Evolutionary conservation across 2,888 invertebrate species (phyloP).

Genomic region (Eupithecia exiguata): DNA sequence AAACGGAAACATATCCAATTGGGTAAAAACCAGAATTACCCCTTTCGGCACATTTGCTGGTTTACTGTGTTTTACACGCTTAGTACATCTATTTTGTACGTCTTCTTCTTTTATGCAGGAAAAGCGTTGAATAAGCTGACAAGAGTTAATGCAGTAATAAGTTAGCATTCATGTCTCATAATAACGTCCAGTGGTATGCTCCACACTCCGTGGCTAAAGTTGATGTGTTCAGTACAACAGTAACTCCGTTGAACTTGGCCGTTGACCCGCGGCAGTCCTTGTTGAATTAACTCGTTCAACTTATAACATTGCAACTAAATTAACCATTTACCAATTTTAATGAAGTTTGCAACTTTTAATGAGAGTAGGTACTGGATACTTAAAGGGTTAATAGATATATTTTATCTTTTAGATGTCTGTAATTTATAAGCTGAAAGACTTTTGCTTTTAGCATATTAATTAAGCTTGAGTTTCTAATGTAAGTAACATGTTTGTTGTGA

Average conservation of each 20-base stretch:
- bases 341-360: slow-evolving; percentile 7
- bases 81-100: neutral
- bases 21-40: neutral
- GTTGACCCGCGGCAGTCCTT: slow-evolving; percentile 2
- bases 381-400: neutral
- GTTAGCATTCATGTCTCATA: neutral
- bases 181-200: neutral
- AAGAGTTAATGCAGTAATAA: neutral
- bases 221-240: neutral
- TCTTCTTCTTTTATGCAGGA: neutral
- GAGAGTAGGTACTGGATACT: neutral
- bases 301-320: neutral
- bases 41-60: neutral
- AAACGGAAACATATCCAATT: no score
- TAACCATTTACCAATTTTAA: neutral
- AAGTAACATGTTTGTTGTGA: no score
- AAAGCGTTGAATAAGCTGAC: neutral
- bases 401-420: neutral
- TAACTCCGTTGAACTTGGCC: slow-evolving; percentile 1
- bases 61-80: neutral
- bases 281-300: neutral
- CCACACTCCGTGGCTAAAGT: neutral
- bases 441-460: neutral
- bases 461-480: no score
- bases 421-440: neutral